Percentiles rank a stretch among this genome's conserved stretches.
Conservation (phyloP, 2,113 vertebrate species). For the Chaetura pelagica region DNA sequence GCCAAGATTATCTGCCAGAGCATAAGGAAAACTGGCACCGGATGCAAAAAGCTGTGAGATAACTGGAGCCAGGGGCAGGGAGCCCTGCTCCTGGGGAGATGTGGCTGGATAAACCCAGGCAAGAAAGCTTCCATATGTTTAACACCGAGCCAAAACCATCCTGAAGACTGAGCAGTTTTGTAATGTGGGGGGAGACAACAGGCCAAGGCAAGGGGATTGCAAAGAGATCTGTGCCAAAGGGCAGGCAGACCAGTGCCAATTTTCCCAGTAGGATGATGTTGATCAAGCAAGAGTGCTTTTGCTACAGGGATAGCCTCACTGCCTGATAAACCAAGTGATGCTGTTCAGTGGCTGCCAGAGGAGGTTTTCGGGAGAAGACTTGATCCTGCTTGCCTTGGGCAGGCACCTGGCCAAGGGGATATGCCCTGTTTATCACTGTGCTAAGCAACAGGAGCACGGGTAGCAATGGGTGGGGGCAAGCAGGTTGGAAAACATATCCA, state of each 20-base stretch:
- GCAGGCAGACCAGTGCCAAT: neutral
- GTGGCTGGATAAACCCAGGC: neutral
- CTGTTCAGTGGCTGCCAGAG: neutral
- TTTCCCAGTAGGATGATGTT: neutral
- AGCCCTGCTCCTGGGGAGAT: neutral
- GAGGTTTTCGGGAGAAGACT: neutral
- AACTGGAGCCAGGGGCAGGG: neutral
- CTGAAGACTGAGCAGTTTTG: neutral
- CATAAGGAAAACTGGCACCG: neutral
- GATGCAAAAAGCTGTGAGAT: neutral
- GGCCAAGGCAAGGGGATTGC: neutral
- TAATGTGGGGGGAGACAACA: neutral
- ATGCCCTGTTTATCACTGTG: neutral
- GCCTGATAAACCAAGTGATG: neutral
- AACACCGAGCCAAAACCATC: neutral
- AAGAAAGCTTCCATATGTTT: neutral
- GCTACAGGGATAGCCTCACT: neutral
- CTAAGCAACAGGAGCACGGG: neutral
- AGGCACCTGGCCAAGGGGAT: neutral
- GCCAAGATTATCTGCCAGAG: neutral
- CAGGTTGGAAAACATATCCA: rapidly evolving
- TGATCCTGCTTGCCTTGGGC: slow-evolving; percentile 15
- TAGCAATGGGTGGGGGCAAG: neutral
- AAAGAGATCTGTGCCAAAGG: neutral
- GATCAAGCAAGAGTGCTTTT: neutral